Conservation (phyloP, 2,113 vertebrate genomes). For the Callipepla squamata region DNA sequence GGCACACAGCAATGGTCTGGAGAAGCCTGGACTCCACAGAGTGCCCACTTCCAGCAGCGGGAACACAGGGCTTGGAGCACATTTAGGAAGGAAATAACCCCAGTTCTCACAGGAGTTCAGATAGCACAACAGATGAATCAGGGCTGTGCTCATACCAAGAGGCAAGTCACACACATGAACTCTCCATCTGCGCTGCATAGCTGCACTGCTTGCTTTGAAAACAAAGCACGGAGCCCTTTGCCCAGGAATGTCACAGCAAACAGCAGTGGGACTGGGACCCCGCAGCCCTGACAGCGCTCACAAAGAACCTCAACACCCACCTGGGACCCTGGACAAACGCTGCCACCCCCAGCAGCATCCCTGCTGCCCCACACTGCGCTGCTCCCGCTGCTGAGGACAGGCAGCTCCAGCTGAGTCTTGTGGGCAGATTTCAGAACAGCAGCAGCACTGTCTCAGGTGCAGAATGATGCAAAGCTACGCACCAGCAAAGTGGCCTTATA, state of each 20-base stretch:
- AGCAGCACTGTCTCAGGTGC: not conserved
- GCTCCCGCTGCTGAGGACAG: not conserved
- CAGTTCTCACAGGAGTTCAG: not conserved
- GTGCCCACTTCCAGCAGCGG: not conserved
- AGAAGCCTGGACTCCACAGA: not conserved
- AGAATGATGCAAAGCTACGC: not conserved
- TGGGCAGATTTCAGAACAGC: not conserved
- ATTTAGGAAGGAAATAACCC: not conserved
- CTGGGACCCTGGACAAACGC: accelerated
- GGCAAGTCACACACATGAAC: not conserved
- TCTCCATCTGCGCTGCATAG: not conserved
- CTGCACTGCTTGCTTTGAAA: not conserved
- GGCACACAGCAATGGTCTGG: accelerated
- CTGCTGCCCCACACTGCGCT: not conserved
- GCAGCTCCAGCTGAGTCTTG: not conserved
- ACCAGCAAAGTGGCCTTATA: accelerated
- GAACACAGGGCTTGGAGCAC: not conserved
- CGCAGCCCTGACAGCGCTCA: not conserved
- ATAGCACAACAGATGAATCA: not conserved
- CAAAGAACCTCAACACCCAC: not conserved
- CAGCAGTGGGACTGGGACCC: not conserved
- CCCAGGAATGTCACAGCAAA: not conserved
- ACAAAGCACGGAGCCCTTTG: not conserved
- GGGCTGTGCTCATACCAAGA: not conserved
- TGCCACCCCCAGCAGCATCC: accelerated